A percentile compares a stretch with the other conserved stretches of the same genome.
phyloP scores from a whole-genome alignment of 2,113 vertebrate species.

The Forbesichthys agassizii region DNA sequence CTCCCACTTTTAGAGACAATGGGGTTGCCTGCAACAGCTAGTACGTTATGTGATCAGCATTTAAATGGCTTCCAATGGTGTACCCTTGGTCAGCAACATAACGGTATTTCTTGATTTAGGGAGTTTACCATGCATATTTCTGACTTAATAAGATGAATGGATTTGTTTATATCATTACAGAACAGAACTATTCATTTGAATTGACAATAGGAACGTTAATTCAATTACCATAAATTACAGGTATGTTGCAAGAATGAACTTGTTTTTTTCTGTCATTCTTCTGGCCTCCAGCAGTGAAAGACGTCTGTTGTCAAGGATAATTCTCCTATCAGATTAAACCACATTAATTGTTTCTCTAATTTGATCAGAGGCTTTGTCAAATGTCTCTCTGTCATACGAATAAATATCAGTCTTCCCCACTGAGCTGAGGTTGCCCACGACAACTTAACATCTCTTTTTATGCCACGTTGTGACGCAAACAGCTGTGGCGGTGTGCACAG shows the following conservation, averaged over 20 bases:
- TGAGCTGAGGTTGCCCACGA: constrained; percentile 5
- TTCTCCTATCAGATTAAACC: constrained; percentile 31
- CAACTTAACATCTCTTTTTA: constrained; percentile 12
- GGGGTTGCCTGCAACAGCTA: constrained; percentile 17
- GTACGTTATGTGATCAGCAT: constrained; percentile 58
- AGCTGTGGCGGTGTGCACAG: constrained; percentile 11
- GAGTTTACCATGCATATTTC: background rate
- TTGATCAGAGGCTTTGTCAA: constrained; percentile 20
- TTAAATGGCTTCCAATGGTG: constrained; percentile 20
- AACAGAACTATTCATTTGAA: too few species aligned
- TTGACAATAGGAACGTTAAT: too few species aligned
- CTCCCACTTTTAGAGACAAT: constrained; percentile 35
- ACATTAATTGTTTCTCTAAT: constrained; percentile 28
- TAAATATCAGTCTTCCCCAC: background rate
- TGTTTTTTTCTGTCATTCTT: too few species aligned
- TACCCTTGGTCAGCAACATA: background rate
- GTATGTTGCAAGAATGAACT: too few species aligned
- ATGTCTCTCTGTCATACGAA: constrained; percentile 2
- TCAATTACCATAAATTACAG: too few species aligned
- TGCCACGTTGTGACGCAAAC: background rate
- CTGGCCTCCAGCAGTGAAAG: too few species aligned
- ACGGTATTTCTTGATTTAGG: background rate
- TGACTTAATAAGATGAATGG: background rate
- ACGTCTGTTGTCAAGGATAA: background rate
- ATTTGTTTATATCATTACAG: background rate